Base-by-base conservation (phyloP, 2,888 invertebrate genomes). In the Nemoura dubitans region DNA sequence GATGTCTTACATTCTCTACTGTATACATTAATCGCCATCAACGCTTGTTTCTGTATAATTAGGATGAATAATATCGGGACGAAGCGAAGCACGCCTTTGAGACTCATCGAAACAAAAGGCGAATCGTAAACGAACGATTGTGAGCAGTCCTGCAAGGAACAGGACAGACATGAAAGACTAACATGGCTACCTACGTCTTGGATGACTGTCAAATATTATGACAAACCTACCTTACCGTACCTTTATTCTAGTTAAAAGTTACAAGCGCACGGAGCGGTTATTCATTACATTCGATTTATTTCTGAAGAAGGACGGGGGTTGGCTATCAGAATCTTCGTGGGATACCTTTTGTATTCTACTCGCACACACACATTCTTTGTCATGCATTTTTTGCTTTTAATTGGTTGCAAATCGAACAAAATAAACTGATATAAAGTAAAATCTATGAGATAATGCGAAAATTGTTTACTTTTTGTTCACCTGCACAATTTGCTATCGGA, bases 151-250 rank as follows among this genome's bases (percentile, higher is more conserved):
- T 36, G 14, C 76, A 25, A 76, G 76, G 21, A 5, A 76, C 76
- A 21, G 2, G 76, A 76, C 78, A 78, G 28, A 26, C 78, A 25
- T 1, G 21, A 76, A 78, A 59, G 59, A 28, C 78, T 26, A 78
- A 14, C 25, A 78, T 78, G 78, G 26, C 78, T 26, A 7, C 78
- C 78, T 26, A 7, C 78, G 25, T 26, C 26, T 27, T 78, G 78
- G 78, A 78, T 78, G 78, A 78, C 78, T 78, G 78, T 78, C 78
- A 78, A 78, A 78, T 78, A 78, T 78, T 14, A 78, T 78, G 78
- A 78, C 78, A 78, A 78, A 1, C n/a, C 25, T 78, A 78, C 78
- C 78, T 78, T 27, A 59, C 59, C 59, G 3, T 59, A 21, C 59
- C 59, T 21, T 16, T 14, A 21, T 59, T 36, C 36, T 59, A 59